These are phyloP conservation scores for Gymnocypris eckloni DNA, from an alignment of 2,797 vertebrate species.

Conservation along the genomic window DNA sequence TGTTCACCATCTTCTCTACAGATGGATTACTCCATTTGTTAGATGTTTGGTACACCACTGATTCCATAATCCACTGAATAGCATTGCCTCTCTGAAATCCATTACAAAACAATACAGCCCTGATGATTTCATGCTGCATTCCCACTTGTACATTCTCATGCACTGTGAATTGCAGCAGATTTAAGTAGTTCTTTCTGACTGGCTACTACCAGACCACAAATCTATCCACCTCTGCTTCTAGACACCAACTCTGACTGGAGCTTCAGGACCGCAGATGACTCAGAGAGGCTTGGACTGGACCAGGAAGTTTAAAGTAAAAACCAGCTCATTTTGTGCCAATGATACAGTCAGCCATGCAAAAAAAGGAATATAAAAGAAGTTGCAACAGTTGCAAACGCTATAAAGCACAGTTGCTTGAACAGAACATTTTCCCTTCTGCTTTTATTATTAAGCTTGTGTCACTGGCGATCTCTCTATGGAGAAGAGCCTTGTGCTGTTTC, in stretches of 20 bases:
- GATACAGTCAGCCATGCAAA: background rate
- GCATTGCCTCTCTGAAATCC: background rate
- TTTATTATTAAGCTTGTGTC: background rate
- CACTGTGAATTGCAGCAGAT: background rate
- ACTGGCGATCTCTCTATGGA: slow-evolving; percentile 5
- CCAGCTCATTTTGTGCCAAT: background rate
- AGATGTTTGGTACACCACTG: background rate
- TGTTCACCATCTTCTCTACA: background rate
- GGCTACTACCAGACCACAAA: background rate
- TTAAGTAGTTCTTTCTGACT: background rate
- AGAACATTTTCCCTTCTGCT: background rate
- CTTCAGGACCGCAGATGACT: background rate
- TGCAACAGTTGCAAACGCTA: background rate
- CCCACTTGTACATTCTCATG: background rate
- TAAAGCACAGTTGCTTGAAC: background rate
- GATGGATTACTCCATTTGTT: background rate
- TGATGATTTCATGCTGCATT: background rate
- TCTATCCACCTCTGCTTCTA: background rate
- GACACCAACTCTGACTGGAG: background rate
- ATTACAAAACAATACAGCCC: background rate
- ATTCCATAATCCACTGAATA: background rate
- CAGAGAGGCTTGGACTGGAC: background rate
- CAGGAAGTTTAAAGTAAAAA: background rate
- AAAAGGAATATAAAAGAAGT: background rate
- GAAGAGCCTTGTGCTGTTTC: slow-evolving; percentile 19